phyloP scores from a whole-genome alignment of 1,140 invertebrate species.

The Aphelinus certus region DNA sequence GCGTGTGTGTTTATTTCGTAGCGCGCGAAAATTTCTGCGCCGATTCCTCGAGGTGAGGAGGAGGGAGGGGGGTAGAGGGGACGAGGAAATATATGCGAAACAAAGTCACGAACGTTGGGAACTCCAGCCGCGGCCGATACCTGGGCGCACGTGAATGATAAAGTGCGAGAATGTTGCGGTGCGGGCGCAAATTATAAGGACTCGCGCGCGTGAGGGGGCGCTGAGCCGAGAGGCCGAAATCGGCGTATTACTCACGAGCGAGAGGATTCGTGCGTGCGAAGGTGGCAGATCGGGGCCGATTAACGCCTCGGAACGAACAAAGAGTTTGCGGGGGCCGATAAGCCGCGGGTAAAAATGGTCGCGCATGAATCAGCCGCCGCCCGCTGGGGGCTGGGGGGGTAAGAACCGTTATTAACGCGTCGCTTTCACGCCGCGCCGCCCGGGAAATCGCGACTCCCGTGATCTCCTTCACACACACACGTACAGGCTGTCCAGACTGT shows the following conservation, averaged over 20 bases:
- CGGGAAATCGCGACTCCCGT: conserved; percentile 8
- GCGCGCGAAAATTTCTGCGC: no score
- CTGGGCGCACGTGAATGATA: no score
- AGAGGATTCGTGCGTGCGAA: not conserved
- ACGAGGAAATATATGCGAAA: no score
- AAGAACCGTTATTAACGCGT: conserved; percentile 27
- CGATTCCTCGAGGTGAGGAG: no score
- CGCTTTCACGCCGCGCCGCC: conserved; percentile 2
- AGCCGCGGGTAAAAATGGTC: conserved; percentile 23
- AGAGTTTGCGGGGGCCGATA: conserved; percentile 18
- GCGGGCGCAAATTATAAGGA: no score
- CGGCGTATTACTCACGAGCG: not conserved
- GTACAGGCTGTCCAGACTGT: not conserved
- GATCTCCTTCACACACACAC: conserved; percentile 1
- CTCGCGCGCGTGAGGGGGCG: no score
- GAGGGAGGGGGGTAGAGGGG: no score
- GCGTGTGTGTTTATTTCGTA: no score
- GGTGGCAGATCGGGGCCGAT: not conserved
- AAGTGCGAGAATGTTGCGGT: no score
- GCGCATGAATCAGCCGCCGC: conserved; percentile 13
- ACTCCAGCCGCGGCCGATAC: no score
- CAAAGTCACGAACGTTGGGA: no score
- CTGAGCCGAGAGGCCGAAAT: no score
- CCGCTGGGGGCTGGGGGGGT: not conserved
- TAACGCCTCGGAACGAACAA: not conserved